Conservation (phyloP, 2,888 invertebrate genomes). For the Pyrrhia umbra region DNA sequence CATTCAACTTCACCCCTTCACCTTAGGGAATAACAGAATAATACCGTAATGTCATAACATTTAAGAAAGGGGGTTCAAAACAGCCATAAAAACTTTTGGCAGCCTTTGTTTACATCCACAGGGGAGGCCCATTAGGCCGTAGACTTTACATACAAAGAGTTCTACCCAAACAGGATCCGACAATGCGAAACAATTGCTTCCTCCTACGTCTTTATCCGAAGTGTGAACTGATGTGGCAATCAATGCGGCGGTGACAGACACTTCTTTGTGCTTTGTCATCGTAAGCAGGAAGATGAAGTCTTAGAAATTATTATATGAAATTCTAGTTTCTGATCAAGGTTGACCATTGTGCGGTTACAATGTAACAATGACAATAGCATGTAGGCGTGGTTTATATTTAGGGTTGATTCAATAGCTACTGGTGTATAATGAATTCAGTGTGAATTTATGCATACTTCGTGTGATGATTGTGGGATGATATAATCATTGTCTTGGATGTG, state of each 20-base stretch:
- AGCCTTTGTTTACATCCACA: constrained; percentile 39
- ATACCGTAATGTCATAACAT: constrained; percentile 52
- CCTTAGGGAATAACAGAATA: constrained; percentile 47
- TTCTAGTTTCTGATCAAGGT: constrained; percentile 53
- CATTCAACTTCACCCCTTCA: constrained; percentile 37
- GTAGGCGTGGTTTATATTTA: constrained; percentile 41
- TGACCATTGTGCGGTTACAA: constrained; percentile 27
- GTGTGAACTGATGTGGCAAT: constrained; percentile 66
- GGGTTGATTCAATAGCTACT: constrained; percentile 42
- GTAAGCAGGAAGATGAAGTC: constrained; percentile 66
- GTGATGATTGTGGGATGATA: constrained; percentile 34
- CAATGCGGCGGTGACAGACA: constrained; percentile 64
- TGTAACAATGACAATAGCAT: constrained; percentile 39
- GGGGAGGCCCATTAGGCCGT: constrained; percentile 2
- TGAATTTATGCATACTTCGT: constrained; percentile 37
- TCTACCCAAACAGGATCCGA: constrained; percentile 52
- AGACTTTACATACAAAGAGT: constrained; percentile 52
- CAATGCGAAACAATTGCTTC: constrained; percentile 56
- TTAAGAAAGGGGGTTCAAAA: constrained; percentile 43
- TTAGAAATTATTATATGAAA: constrained; percentile 40
- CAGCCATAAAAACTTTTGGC: constrained; percentile 48
- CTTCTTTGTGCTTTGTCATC: constrained; percentile 66
- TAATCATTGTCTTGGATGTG: constrained; percentile 24
- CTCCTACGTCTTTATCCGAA: constrained; percentile 62
- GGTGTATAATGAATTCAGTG: constrained; percentile 54